phyloP scores from a whole-genome alignment of 2,888 invertebrate genomes.

The Odontocerum albicorne region DNA sequence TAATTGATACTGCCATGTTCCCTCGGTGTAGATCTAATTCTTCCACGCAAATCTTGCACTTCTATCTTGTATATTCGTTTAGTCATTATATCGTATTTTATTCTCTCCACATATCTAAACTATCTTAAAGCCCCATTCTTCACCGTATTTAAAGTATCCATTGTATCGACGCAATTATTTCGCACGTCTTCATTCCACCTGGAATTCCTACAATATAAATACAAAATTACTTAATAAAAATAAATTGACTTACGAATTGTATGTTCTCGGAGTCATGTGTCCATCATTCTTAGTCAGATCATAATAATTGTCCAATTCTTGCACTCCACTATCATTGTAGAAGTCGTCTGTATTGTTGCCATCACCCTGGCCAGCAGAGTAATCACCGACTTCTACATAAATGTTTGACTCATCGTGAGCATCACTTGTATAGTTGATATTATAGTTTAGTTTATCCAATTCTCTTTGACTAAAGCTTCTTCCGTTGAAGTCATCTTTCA shows the following conservation, averaged over 20 bases:
- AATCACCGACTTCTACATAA: slow-evolving; percentile 17
- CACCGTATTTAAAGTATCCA: no score
- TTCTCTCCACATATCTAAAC: no score
- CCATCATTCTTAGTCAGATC: slow-evolving; percentile 8
- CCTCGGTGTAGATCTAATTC: neutral
- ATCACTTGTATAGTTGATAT: slow-evolving; percentile 4
- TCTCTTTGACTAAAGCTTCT: neutral
- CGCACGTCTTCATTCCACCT: no score
- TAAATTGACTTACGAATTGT: slow-evolving; percentile 14
- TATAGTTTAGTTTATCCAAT: slow-evolving; percentile 1
- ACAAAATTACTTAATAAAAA: neutral
- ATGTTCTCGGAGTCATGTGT: slow-evolving; percentile 16
- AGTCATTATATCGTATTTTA: no score
- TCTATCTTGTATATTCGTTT: no score
- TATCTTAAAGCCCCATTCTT: no score
- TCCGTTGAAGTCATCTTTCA: neutral
- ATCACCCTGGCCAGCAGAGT: slow-evolving; percentile 5
- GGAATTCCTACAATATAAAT: no score
- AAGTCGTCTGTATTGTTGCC: slow-evolving; percentile 3
- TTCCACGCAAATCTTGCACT: no score
- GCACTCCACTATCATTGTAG: slow-evolving; percentile 19
- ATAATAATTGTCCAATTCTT: slow-evolving; percentile 16
- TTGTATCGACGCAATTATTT: no score
- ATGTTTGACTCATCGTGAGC: neutral
- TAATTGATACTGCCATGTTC: no score